Base-by-base conservation (phyloP, 2,888 invertebrate genomes). In the Diarsia brunnea region DNA sequence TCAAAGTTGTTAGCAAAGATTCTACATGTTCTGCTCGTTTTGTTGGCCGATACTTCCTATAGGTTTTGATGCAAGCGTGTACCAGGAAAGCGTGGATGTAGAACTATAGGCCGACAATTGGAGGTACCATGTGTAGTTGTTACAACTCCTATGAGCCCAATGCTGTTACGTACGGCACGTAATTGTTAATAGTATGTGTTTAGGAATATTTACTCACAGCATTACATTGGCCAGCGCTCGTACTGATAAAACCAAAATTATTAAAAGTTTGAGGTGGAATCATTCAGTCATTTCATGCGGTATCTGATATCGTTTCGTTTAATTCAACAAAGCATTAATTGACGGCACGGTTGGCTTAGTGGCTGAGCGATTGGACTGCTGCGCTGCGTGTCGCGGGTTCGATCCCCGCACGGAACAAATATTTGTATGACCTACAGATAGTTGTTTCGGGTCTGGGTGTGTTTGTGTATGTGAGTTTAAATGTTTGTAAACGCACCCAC, bases 191-290 rank as follows among this genome's bases (percentile, higher is more conserved):
- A 64, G 45, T 43, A 43, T 55, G 1, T 64, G 64, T 49, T 49
- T 31, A 58, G n/a, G 64, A 69, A 69, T 69, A 49, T 65, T 78
- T 78, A 77, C 69, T 77, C 78, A 69, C 70, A 51, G 10, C 12
- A 65, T 58, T 61, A 68, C n/a, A 49, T 47, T 70, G 45, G 64
- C n/a, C 77, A 69, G 53, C 76, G 63, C 27, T 53, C 24, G 49
- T 68, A 76, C 68, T 60, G n/a, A 11, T 65, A 27, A 65, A 65
- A 47, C 16, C 45, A 51, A 58, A 16, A 7, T 55, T 31, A 38
- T 16, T 58, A 55, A 63, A 47, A 51, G 38, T 16, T 72, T n/a
- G 27, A n/a, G 19, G n/a, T 27, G 10, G 38, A 71, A 66, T 16
- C 16, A 67, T 53, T 27, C 21, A 31, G 43, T 24, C 21, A 49